Conservation (phyloP, 2,113 vertebrate genomes). For the Pterocles gutturalis region DNA sequence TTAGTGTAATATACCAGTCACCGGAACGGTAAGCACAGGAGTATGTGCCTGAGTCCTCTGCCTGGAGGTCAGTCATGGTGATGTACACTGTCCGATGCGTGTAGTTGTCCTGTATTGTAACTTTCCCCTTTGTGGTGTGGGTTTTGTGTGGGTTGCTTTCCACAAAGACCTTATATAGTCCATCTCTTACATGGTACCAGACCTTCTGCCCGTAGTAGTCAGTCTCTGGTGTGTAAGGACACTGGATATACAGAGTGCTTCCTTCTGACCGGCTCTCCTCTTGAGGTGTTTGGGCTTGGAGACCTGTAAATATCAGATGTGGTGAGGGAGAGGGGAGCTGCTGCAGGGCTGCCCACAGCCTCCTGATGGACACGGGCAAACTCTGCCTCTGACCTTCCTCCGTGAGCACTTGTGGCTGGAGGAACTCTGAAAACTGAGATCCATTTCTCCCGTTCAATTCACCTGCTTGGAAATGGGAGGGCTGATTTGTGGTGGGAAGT, state of each 20-base stretch:
- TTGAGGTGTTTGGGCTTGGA: fast-evolving
- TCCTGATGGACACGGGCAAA: fast-evolving
- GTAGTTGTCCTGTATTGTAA: fast-evolving
- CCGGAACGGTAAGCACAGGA: not conserved
- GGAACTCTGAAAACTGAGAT: not conserved
- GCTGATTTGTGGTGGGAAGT: not conserved
- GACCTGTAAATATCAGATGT: conserved; percentile 24
- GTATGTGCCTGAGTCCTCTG: conserved; percentile 62
- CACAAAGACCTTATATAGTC: fast-evolving
- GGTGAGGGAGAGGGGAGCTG: not conserved
- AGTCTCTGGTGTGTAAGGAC: not conserved
- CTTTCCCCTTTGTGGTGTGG: fast-evolving
- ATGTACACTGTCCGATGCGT: not conserved
- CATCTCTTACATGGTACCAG: not conserved
- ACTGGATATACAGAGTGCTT: not conserved
- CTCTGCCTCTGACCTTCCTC: not conserved
- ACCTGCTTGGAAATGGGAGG: not conserved
- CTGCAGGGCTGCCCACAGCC: not conserved
- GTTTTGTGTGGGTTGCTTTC: fast-evolving
- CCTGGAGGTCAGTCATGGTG: conserved; percentile 46
- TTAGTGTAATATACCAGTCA: fast-evolving
- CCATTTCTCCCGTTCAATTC: not conserved
- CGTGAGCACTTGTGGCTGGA: fast-evolving
- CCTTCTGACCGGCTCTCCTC: not conserved
- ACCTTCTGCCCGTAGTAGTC: fast-evolving